Conservation (phyloP, 1,140 invertebrate genomes). For the Rhyzopertha dominica region DNA sequence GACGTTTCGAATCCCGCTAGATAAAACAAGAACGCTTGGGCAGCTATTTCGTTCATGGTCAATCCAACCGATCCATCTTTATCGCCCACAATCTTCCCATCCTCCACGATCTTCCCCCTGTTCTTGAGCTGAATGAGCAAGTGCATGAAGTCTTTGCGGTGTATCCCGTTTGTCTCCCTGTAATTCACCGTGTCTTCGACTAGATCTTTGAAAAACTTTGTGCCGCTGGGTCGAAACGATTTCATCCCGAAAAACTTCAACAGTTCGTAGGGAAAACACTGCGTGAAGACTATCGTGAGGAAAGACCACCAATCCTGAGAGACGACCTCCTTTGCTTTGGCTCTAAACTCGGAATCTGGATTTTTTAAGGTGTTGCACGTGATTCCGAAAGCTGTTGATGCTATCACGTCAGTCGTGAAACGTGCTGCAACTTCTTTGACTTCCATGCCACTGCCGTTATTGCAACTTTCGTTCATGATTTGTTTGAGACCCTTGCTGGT, state of each 20-base stretch:
- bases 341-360: constrained; percentile 45
- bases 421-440: constrained; percentile 11
- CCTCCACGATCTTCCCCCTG: constrained; percentile 36
- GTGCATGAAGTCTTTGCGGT: constrained; percentile 16
- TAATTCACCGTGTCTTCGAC: constrained; percentile 15
- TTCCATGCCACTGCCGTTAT: constrained; percentile 36
- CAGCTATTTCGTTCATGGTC: constrained; percentile 23
- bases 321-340: too few relatives aligned
- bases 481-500: constrained; percentile 30
- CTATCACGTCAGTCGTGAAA: constrained; percentile 16
- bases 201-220: neutral
- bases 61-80: neutral
- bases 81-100: constrained; percentile 17
- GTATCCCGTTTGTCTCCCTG: constrained; percentile 31
- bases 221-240: too few relatives aligned
- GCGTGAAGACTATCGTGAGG: too few relatives aligned
- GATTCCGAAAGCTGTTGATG: constrained; percentile 45
- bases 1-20: constrained; percentile 51
- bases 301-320: too few relatives aligned
- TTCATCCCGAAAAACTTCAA: too few relatives aligned
- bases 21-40: constrained; percentile 52
- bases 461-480: constrained; percentile 25
- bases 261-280: too few relatives aligned
- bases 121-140: constrained; percentile 17
- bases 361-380: constrained; percentile 45